Evolutionary conservation across 2,888 invertebrate species (phyloP).

Genomic region (Agelastica alni): DNA sequence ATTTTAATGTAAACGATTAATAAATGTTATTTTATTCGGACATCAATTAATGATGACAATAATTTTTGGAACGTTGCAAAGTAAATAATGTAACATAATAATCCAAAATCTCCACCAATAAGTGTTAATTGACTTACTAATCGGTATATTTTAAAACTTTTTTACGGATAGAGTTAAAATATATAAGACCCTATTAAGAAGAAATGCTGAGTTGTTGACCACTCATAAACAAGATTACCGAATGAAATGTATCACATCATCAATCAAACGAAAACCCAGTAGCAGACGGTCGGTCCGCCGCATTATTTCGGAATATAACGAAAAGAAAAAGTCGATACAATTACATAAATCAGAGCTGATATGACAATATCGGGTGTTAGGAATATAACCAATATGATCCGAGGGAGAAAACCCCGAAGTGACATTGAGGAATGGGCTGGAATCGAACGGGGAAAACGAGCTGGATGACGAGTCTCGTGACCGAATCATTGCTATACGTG

Average conservation of each 20-base stretch:
- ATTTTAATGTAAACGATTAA: no score
- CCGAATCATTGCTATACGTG: conserved; percentile 46
- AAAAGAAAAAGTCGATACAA: conserved; percentile 52
- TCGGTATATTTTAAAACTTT: no score
- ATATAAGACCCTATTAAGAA: conserved; percentile 2
- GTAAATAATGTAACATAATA: no score
- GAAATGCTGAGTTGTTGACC: conserved; percentile 42
- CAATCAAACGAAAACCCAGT: conserved; percentile 43
- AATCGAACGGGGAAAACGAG: conserved; percentile 27
- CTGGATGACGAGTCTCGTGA: conserved; percentile 42
- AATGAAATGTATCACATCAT: conserved; percentile 41
- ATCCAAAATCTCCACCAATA: no score
- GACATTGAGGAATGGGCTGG: conserved; percentile 44
- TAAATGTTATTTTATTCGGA: no score
- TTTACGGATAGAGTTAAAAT: no score
- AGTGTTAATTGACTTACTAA: no score
- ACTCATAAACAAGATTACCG: conserved; percentile 41
- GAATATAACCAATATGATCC: conserved; percentile 53
- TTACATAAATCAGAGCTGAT: conserved; percentile 56
- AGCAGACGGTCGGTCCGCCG: conserved; percentile 28
- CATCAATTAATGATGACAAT: no score
- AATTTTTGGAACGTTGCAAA: no score
- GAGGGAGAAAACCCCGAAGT: conserved; percentile 41
- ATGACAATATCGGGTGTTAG: conserved; percentile 54
- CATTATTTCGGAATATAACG: conserved; percentile 28